phyloP scores from a whole-genome alignment of 1,140 invertebrate genomes.

The Leptinotarsa undecemlineata region DNA sequence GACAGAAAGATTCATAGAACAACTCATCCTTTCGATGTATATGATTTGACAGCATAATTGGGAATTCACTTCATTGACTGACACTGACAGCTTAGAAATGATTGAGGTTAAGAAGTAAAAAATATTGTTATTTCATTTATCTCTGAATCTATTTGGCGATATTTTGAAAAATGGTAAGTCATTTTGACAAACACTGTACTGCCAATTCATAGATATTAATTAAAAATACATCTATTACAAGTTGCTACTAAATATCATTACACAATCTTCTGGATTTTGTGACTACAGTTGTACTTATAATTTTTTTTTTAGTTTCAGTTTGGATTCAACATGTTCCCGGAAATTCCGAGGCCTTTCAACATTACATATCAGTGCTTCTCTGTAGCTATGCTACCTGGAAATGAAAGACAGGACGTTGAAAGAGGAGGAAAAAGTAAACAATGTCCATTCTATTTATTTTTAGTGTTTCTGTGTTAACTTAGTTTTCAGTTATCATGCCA shows the following conservation, averaged over 20 bases:
- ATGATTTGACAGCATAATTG: no score
- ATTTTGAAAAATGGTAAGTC: background rate
- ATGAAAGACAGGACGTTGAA: slow-evolving; percentile 94
- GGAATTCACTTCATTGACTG: no score
- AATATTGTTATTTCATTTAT: no score
- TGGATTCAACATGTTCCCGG: slow-evolving; percentile 82
- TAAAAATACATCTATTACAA: no score
- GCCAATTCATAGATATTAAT: background rate
- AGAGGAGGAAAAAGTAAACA: slow-evolving; percentile 92
- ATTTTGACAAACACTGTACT: background rate
- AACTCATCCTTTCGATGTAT: no score
- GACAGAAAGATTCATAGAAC: no score
- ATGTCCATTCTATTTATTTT: background rate
- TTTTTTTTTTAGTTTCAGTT: slow-evolving; percentile 63
- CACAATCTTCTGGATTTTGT: no score
- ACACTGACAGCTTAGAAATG: no score
- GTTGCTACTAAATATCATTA: no score
- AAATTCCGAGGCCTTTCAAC: slow-evolving; percentile 78
- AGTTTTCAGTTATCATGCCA: slow-evolving; percentile 90
- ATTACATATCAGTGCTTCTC: slow-evolving; percentile 89
- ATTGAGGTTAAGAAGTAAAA: no score
- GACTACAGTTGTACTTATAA: no score
- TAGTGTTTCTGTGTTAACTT: background rate
- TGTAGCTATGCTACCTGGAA: slow-evolving; percentile 93
- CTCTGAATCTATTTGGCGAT: no score